Percentiles rank a stretch among this genome's conserved stretches.
Evolutionary conservation across 2,113 vertebrate genomes (phyloP).

Genomic region (Hypocryptadius cinnamomeus): DNA sequence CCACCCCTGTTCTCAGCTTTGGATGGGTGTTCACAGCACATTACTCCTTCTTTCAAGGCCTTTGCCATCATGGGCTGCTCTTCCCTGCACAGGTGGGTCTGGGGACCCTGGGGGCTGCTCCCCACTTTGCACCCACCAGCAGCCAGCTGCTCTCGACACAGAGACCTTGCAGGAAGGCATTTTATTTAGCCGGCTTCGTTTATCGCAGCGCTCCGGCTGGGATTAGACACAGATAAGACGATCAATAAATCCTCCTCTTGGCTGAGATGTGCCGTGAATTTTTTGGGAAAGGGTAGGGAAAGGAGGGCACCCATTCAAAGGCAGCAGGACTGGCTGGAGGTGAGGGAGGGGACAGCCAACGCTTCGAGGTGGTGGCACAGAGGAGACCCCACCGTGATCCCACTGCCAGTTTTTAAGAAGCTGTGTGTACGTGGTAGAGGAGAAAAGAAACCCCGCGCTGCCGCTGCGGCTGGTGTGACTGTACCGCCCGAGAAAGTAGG

Average conservation of each 20-base stretch:
- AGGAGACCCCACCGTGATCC: neutral
- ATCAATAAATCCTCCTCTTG: slow-evolving; percentile 43
- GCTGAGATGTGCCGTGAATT: slow-evolving; percentile 17
- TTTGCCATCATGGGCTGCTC: neutral
- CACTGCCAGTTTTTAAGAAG: neutral
- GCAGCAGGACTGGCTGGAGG: neutral
- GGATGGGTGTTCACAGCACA: fast-evolving
- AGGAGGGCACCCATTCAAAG: neutral
- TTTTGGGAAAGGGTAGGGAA: neutral
- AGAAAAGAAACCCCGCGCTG: neutral
- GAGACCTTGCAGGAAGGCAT: neutral
- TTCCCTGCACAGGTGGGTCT: neutral
- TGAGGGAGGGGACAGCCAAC: neutral
- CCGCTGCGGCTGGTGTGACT: neutral
- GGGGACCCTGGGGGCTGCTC: neutral
- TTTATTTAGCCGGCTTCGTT: neutral
- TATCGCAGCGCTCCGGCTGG: neutral
- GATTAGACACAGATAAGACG: slow-evolving; percentile 47
- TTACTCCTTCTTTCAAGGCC: neutral
- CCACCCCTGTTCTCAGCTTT: neutral
- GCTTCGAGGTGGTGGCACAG: neutral
- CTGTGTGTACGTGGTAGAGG: neutral
- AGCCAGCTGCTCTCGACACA: neutral
- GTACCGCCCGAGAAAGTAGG: slow-evolving; percentile 34
- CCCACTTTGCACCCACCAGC: neutral